Conservation (phyloP, 2,797 vertebrate species). For the Myotis findleyi region DNA sequence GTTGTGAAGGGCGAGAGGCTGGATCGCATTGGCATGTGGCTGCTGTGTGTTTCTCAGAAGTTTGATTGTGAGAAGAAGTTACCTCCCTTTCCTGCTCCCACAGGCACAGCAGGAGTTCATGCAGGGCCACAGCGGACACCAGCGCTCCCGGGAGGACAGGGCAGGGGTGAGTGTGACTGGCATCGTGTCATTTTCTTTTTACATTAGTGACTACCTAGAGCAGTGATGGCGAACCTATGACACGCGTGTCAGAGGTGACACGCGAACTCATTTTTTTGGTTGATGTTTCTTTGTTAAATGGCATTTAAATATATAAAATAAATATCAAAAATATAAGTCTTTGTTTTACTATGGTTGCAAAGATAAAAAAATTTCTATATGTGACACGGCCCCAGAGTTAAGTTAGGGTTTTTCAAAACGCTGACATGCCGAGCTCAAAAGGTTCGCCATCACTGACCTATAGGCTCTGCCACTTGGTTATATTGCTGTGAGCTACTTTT, state of each 20-base stretch:
- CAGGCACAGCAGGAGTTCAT: too few species aligned
- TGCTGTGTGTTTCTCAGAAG: not conserved
- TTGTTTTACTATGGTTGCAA: too few species aligned
- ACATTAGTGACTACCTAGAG: not conserved
- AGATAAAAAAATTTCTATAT: too few species aligned
- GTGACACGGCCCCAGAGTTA: too few species aligned
- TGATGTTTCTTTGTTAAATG: too few species aligned
- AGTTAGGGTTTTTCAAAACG: too few species aligned
- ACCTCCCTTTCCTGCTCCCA: not conserved
- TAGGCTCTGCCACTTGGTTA: not conserved
- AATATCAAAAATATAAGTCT: too few species aligned
- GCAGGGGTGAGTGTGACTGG: not conserved
- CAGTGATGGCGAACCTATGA: too few species aligned
- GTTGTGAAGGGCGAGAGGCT: not conserved
- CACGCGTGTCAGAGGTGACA: too few species aligned
- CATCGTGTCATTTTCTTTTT: not conserved
- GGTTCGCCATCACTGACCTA: not conserved
- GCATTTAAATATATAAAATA: too few species aligned
- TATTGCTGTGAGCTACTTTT: not conserved
- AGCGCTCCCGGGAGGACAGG: not conserved
- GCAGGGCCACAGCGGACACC: fast-evolving
- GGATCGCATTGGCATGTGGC: not conserved
- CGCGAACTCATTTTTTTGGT: too few species aligned
- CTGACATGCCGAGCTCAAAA: too few species aligned
- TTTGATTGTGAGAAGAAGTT: not conserved